phyloP scores from a whole-genome alignment of 2,888 invertebrate genomes.

The Amorpha juglandis region DNA sequence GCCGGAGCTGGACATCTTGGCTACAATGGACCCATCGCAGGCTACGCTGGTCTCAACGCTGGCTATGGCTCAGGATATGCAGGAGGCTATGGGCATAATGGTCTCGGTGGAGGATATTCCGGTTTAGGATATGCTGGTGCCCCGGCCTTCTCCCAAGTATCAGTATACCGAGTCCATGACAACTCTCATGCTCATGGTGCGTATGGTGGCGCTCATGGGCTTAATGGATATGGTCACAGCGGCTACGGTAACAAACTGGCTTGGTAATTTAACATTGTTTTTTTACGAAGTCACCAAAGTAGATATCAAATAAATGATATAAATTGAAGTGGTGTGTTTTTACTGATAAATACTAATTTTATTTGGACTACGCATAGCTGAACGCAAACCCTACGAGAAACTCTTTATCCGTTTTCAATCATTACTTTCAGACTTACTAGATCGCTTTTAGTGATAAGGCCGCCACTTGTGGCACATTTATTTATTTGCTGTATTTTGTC shows the following conservation, averaged over 20 bases:
- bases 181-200: constrained; percentile 27
- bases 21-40: constrained; percentile 29
- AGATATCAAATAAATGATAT: constrained; percentile 12
- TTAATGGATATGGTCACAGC: constrained; percentile 34
- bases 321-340: not conserved
- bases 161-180: constrained; percentile 41
- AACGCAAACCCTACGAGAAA: no score
- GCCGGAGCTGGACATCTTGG: constrained; percentile 22
- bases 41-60: constrained; percentile 37
- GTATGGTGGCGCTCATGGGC: constrained; percentile 30
- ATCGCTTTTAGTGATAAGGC: no score
- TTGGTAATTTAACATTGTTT: constrained; percentile 35
- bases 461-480: no score
- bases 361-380: constrained; percentile 8
- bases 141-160: constrained; percentile 33
- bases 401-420: no score
- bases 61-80: constrained; percentile 36
- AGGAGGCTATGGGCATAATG: constrained; percentile 28
- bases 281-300: not conserved
- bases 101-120: constrained; percentile 30
- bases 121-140: constrained; percentile 30
- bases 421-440: no score
- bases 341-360: not conserved
- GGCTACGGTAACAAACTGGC: constrained; percentile 35
- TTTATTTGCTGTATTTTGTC: no score